phyloP scores from a whole-genome alignment of 2,888 invertebrate species.

The Stenodema calcarata region DNA sequence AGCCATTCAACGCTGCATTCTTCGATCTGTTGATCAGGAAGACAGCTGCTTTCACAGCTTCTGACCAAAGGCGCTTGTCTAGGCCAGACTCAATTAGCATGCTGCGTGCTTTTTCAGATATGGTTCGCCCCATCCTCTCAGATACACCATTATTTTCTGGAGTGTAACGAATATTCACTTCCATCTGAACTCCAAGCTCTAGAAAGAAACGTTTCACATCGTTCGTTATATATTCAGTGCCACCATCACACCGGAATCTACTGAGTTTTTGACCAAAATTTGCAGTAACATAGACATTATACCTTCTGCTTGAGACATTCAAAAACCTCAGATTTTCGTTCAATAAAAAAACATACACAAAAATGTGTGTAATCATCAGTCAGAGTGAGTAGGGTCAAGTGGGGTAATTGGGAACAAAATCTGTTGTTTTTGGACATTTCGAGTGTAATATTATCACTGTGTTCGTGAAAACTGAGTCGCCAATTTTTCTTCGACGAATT shows the following conservation, averaged over 20 bases:
- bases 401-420: too few relatives aligned
- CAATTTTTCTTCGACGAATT: too few relatives aligned
- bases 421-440: too few relatives aligned
- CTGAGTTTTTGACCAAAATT: constrained; percentile 57
- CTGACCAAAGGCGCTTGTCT: constrained; percentile 55
- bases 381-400: constrained; percentile 55
- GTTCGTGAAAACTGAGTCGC: too few relatives aligned
- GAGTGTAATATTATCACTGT: too few relatives aligned
- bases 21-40: constrained; percentile 55
- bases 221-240: constrained; percentile 56
- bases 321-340: constrained; percentile 57
- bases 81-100: constrained; percentile 56
- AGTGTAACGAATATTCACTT: constrained; percentile 57
- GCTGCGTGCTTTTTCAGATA: constrained; percentile 57
- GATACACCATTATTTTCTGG: constrained; percentile 58
- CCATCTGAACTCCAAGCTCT: constrained; percentile 55
- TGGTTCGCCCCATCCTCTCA: constrained; percentile 57
- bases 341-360: constrained; percentile 54
- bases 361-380: constrained; percentile 59
- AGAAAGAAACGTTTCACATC: constrained; percentile 56
- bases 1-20: constrained; percentile 72
- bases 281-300: constrained; percentile 56
- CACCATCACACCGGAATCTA: constrained; percentile 57
- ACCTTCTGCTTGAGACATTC: constrained; percentile 57
- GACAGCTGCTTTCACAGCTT: constrained; percentile 55